phyloP scores from a whole-genome alignment of 2,113 vertebrate species.

The Tonatia bakeri region DNA sequence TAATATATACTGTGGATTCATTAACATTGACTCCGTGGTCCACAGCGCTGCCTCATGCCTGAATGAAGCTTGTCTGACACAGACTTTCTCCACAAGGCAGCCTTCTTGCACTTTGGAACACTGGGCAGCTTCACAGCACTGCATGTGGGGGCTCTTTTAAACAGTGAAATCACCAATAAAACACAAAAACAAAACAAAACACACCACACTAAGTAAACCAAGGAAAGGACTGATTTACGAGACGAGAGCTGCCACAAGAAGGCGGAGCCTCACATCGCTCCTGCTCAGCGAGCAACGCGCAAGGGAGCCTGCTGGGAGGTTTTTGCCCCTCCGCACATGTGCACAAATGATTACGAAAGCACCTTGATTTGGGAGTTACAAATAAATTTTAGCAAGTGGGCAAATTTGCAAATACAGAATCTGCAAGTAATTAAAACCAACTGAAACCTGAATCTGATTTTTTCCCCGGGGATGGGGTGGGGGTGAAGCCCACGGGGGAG shows the following conservation, averaged over 20 bases:
- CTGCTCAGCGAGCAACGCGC: not conserved
- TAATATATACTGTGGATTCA: not conserved
- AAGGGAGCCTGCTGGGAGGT: fast-evolving
- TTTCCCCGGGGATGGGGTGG: not conserved
- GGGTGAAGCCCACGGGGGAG: not conserved
- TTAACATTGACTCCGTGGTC: not conserved
- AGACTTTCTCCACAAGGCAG: not conserved
- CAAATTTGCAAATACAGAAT: not conserved
- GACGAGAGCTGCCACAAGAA: not conserved
- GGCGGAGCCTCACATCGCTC: fast-evolving
- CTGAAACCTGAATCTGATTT: not conserved
- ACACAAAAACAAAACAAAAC: not conserved
- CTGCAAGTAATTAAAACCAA: not conserved
- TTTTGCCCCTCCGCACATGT: fast-evolving
- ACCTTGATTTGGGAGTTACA: not conserved
- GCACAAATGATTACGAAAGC: not conserved
- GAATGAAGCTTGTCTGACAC: not conserved
- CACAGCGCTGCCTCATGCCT: not conserved
- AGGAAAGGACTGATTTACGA: not conserved
- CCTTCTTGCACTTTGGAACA: not conserved
- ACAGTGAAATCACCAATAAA: not conserved
- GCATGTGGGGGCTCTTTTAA: not conserved
- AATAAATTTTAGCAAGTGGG: not conserved
- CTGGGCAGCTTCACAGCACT: not conserved
- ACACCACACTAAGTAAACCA: not conserved